Base-by-base conservation (phyloP, 2,888 invertebrate genomes). In the Hydrotaea cyrtoneurina region DNA sequence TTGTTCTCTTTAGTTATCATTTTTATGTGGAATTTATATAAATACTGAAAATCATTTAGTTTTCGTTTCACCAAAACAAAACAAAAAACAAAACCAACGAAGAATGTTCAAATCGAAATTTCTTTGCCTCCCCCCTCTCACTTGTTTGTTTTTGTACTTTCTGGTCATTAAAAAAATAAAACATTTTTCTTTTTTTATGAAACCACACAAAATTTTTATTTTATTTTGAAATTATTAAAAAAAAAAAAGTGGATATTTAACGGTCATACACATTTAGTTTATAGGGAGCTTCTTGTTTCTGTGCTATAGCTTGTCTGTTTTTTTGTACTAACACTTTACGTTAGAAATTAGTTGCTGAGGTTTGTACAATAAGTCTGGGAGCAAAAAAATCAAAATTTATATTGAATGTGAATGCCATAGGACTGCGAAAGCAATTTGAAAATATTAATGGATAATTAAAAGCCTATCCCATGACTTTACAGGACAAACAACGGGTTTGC, bases 121-220 rank as follows among this genome's bases (percentile, higher is more conserved):
- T 50, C 50, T 50, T 8, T 62, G 26, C 46, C 75, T 75, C n/a
- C n/a, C n/a, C n/a, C n/a, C n/a, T n/a, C n/a, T n/a, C 75, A 75
- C 62, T 31, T 62, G 46, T 50, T 50, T 50, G 15, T 11, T 39
- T 39, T 39, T 39, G 10, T 39, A 8, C 11, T 39, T 39, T 73
- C 7, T 13, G 23, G 21, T 74, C 17, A 62, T 62, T 62, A 17
- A 62, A 62, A 23, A 31, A 62, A 62, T n/a, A n/a, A n/a, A n/a
- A n/a, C n/a, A n/a, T n/a, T n/a, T n/a, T n/a, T n/a, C n/a, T n/a
- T 26, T 39, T 39, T 10, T 39, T 39, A 39, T 4, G 11, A 10
- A 8, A 8, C 39, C 4, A 39, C 11, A 31, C 31, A 4, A 7
- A 31, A 31, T 31, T 31, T 31, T 31, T 4, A 31, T 2, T 31